Evolutionary conservation across 2,888 invertebrate genomes (phyloP).

Genomic region (Caenorhabditis sp.): DNA sequence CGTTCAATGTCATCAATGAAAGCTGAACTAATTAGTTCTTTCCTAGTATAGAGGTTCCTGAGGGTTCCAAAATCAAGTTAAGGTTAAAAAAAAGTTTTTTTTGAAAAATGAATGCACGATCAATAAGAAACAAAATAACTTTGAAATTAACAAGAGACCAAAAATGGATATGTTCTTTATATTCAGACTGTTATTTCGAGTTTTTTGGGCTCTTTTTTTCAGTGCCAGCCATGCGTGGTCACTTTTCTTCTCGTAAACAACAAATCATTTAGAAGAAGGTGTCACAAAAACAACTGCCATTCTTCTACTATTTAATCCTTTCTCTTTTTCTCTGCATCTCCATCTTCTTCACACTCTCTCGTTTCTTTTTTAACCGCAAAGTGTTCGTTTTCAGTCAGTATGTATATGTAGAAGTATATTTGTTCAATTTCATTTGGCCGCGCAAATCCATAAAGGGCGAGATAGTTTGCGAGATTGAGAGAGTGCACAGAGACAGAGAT

Average conservation of each 20-base stretch:
- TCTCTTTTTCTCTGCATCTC: conserved; percentile 13
- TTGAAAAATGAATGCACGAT: too few relatives aligned
- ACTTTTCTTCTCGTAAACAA: not conserved
- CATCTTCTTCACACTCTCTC: conserved; percentile 7
- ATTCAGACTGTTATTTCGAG: too few relatives aligned
- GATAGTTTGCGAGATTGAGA: not conserved
- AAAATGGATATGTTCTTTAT: too few relatives aligned
- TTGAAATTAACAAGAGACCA: too few relatives aligned
- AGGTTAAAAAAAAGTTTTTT: too few relatives aligned
- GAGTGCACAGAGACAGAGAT: not conserved
- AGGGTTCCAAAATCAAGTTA: too few relatives aligned
- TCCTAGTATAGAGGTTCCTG: too few relatives aligned
- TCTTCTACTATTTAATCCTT: not conserved
- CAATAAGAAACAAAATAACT: too few relatives aligned
- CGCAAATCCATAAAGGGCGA: not conserved
- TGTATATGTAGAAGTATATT: too few relatives aligned
- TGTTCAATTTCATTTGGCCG: not conserved
- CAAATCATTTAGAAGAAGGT: conserved; percentile 7
- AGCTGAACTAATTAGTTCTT: too few relatives aligned
- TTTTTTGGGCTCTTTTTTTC: not conserved
- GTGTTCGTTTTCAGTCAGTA: not conserved
- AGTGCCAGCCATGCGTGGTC: conserved; percentile 3
- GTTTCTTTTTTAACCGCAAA: not conserved
- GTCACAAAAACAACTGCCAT: conserved; percentile 8
- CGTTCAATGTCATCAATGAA: too few relatives aligned